A percentile compares a stretch with the other conserved stretches of the same genome.
These are phyloP conservation scores for Mergus octosetaceus DNA, from an alignment of 2,797 vertebrate genomes.

Conservation along the genomic window DNA sequence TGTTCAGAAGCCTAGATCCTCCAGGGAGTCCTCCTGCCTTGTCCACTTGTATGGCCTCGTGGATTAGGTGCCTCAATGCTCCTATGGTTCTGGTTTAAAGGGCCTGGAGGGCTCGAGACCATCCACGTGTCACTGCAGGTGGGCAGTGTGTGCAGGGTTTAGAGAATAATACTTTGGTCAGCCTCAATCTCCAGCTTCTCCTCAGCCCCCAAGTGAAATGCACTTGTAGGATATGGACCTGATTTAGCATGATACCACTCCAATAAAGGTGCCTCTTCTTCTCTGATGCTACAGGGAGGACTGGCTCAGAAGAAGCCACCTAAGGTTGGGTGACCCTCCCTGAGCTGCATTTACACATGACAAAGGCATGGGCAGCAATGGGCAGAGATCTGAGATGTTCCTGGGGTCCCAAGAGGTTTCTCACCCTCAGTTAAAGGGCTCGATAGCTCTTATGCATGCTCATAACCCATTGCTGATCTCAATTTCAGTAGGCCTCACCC, in stretches of 20 bases:
- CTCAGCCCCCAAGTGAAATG: background rate
- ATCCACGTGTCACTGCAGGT: background rate
- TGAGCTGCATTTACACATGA: background rate
- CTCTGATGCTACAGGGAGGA: background rate
- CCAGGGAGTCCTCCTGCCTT: background rate
- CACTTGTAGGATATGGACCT: background rate
- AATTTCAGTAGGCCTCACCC: background rate
- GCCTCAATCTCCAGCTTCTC: background rate
- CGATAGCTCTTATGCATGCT: background rate
- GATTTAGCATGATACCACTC: background rate
- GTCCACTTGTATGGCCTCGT: accelerated
- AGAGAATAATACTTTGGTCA: background rate
- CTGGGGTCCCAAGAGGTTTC: background rate
- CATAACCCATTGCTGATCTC: background rate
- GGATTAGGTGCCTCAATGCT: background rate
- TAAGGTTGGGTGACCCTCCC: background rate
- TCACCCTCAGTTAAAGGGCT: background rate
- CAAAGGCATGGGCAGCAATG: background rate
- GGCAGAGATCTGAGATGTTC: background rate
- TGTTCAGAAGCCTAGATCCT: background rate
- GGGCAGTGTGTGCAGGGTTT: background rate
- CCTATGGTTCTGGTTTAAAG: background rate
- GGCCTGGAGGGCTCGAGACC: background rate
- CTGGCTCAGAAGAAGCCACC: background rate
- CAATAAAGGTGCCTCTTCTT: background rate